Conservation (phyloP, 1,140 invertebrate genomes). For the Ceratosolen fusciceps region DNA sequence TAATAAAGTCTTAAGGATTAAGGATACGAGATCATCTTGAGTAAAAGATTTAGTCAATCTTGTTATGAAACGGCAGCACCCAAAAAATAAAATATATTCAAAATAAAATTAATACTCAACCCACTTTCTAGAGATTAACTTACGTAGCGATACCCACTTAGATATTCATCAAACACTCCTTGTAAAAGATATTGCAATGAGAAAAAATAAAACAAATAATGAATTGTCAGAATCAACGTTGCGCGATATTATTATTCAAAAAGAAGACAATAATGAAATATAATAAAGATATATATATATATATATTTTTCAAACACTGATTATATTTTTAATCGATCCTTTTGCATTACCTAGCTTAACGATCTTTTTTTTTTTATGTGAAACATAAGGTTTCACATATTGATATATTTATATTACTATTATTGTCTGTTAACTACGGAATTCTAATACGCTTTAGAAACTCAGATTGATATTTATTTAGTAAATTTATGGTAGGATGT, state of each 20-base stretch:
- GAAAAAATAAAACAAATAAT: slow-evolving; percentile 18
- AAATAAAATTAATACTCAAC: slow-evolving; percentile 34
- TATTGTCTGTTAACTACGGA: too few species aligned
- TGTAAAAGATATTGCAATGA: slow-evolving; percentile 1
- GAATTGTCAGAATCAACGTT: slow-evolving; percentile 17
- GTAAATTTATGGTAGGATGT: too few species aligned
- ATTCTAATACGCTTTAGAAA: too few species aligned
- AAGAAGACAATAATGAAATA: neutral
- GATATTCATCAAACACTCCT: slow-evolving; percentile 30
- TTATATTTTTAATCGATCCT: too few species aligned
- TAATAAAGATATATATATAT: too few species aligned
- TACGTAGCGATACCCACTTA: slow-evolving; percentile 21
- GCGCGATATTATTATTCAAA: neutral
- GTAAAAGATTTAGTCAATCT: slow-evolving; percentile 6
- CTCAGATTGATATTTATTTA: too few species aligned
- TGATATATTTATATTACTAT: too few species aligned
- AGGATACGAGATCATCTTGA: neutral
- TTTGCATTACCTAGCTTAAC: too few species aligned
- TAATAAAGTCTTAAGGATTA: neutral
- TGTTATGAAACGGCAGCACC: neutral
- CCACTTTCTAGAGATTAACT: slow-evolving; percentile 8
- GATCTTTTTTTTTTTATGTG: too few species aligned
- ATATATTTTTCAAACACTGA: too few species aligned
- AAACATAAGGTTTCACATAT: too few species aligned
- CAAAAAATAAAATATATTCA: neutral